A percentile compares a stretch with the other conserved stretches of the same genome.
phyloP scores from a whole-genome alignment of 2,797 vertebrate species.

The Chaunax sp. region DNA sequence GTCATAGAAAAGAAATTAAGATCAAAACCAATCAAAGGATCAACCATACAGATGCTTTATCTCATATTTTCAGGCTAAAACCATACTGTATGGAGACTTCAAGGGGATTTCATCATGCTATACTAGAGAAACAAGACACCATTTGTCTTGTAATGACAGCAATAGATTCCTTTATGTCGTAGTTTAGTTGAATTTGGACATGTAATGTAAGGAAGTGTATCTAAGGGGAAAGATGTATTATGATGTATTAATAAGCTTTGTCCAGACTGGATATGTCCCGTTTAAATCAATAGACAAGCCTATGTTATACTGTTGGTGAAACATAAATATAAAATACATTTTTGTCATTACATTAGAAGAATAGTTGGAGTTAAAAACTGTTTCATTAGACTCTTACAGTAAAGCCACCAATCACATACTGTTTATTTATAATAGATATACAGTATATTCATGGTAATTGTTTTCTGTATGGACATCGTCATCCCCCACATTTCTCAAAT shows the following conservation, averaged over 20 bases:
- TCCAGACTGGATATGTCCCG: too few relatives aligned
- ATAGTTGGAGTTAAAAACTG: background rate
- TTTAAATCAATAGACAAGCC: too few relatives aligned
- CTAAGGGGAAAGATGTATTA: too few relatives aligned
- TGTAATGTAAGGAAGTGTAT: too few relatives aligned
- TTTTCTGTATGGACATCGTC: background rate
- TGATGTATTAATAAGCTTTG: too few relatives aligned
- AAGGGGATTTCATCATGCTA: too few relatives aligned
- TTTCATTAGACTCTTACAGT: background rate
- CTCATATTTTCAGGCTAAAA: background rate
- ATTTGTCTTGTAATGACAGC: background rate
- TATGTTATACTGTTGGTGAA: too few relatives aligned
- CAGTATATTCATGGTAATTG: too few relatives aligned
- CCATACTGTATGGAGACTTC: too few relatives aligned
- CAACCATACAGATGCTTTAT: background rate
- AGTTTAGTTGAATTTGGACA: too few relatives aligned
- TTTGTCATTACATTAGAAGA: background rate
- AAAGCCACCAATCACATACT: background rate
- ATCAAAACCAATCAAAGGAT: background rate
- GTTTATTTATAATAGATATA: too few relatives aligned
- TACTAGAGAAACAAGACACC: background rate
- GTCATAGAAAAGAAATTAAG: background rate
- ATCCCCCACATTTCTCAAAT: slow-evolving; percentile 7
- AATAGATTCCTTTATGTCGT: too few relatives aligned
- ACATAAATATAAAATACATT: background rate